phyloP scores from a whole-genome alignment of 2,113 vertebrate genomes.

The Vidua macroura region DNA sequence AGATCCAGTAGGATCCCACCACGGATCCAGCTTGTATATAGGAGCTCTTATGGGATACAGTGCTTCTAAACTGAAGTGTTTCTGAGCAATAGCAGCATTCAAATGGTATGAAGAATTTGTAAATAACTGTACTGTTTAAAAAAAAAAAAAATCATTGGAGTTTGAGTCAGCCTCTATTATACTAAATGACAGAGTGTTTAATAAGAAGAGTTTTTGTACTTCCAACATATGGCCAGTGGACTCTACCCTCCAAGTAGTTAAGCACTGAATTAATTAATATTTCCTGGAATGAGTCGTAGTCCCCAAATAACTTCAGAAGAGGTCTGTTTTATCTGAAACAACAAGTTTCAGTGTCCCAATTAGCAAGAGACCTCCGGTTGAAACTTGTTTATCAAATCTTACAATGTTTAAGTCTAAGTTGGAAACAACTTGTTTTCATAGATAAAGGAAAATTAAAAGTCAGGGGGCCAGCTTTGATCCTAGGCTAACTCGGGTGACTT shows the following conservation, averaged over 20 bases:
- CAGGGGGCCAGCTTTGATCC: background rate
- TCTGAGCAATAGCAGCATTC: background rate
- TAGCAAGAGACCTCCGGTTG: background rate
- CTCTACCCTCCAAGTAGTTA: background rate
- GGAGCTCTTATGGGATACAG: background rate
- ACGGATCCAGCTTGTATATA: accelerated
- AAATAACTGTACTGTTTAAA: background rate
- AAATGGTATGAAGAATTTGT: background rate
- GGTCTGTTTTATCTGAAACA: background rate
- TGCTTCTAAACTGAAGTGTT: background rate
- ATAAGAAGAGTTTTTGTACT: background rate
- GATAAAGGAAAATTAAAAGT: background rate
- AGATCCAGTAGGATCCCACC: background rate
- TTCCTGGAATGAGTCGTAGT: background rate
- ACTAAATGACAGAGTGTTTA: background rate
- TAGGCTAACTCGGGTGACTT: background rate
- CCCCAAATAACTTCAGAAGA: background rate
- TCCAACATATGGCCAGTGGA: background rate
- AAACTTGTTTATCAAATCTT: background rate
- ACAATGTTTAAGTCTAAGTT: background rate
- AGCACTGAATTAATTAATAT: background rate
- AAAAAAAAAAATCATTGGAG: background rate
- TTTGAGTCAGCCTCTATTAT: background rate
- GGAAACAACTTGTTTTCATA: background rate
- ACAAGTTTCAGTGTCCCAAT: background rate